Evolutionary conservation across 2,888 invertebrate genomes (phyloP).

Genomic region (Esperia sulphurella): DNA sequence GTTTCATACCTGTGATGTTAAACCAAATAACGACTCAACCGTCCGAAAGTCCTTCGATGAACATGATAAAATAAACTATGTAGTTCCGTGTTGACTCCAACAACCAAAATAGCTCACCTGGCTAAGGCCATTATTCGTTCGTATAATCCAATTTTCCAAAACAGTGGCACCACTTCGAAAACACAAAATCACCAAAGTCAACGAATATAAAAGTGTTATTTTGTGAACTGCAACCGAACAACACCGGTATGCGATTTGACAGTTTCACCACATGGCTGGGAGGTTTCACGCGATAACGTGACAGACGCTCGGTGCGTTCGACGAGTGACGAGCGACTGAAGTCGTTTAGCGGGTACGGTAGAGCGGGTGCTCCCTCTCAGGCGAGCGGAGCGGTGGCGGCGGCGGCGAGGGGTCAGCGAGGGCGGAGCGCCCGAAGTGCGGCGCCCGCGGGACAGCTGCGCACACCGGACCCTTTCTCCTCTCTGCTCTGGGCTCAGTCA

Average conservation of each 20-base stretch:
- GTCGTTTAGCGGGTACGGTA: slow-evolving; percentile 18
- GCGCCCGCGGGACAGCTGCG: slow-evolving; percentile 74
- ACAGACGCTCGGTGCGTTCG: slow-evolving; percentile 57
- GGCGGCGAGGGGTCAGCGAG: slow-evolving; percentile 60
- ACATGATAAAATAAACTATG: slow-evolving; percentile 65
- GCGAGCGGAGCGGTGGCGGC: slow-evolving; percentile 29
- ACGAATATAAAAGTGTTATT: slow-evolving; percentile 34
- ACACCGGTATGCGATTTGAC: slow-evolving; percentile 69
- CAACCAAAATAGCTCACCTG: slow-evolving; percentile 78
- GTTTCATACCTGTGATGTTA: slow-evolving; percentile 41
- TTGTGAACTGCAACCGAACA: slow-evolving; percentile 51
- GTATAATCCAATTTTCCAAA: slow-evolving; percentile 77
- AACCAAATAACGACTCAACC: slow-evolving; percentile 49
- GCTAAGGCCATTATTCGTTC: slow-evolving; percentile 78
- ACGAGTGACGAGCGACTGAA: slow-evolving; percentile 67
- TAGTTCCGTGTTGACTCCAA: slow-evolving; percentile 75
- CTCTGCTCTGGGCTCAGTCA: slow-evolving; percentile 35
- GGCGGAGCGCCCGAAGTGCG: slow-evolving; percentile 57
- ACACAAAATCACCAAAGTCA: slow-evolving; percentile 60
- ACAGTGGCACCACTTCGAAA: slow-evolving; percentile 62
- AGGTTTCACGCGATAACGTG: slow-evolving; percentile 47
- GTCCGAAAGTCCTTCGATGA: slow-evolving; percentile 65
- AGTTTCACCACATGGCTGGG: slow-evolving; percentile 76
- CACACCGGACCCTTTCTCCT: slow-evolving; percentile 67
- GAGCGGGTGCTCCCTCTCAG: slow-evolving; percentile 28